These are phyloP conservation scores for Denticeps clupeoides DNA, from an alignment of 2,797 vertebrate genomes.

Conservation along the genomic window DNA sequence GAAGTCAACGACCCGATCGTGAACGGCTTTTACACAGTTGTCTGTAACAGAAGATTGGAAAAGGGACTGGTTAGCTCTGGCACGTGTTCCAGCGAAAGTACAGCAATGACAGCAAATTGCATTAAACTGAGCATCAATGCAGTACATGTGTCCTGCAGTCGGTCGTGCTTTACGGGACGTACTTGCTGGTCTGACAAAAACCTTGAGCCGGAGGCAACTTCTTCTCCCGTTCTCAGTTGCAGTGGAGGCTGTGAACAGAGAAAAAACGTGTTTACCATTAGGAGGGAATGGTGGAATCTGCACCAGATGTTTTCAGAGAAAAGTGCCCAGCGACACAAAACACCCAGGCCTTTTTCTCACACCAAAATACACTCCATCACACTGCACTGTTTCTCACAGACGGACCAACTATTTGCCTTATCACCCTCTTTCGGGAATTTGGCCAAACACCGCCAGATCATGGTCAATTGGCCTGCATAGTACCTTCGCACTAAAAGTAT, in stretches of 20 bases:
- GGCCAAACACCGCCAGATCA: too few species aligned
- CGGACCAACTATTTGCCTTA: too few species aligned
- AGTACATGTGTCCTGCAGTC: too few species aligned
- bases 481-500: too few species aligned
- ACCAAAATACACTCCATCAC: not conserved
- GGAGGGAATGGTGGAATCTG: not conserved
- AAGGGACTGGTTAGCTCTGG: constrained; percentile 70
- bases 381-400: not conserved
- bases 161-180: constrained; percentile 55
- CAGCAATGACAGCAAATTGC: not conserved
- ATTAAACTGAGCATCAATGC: too few species aligned
- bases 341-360: not conserved
- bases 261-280: not conserved
- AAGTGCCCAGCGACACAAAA: too few species aligned
- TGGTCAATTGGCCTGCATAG: too few species aligned
- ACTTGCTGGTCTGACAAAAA: constrained; percentile 93
- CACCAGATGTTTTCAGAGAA: constrained; percentile 1
- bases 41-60: constrained; percentile 83
- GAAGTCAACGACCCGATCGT: constrained; percentile 91
- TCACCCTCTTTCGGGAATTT: too few species aligned
- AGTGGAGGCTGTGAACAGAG: constrained; percentile 68
- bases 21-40: constrained; percentile 96
- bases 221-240: constrained; percentile 79
- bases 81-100: constrained; percentile 40
- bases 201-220: constrained; percentile 89